These are phyloP conservation scores for Drosophila nigricruria DNA, from an alignment of 2,888 invertebrate genomes.

Conservation along the genomic window DNA sequence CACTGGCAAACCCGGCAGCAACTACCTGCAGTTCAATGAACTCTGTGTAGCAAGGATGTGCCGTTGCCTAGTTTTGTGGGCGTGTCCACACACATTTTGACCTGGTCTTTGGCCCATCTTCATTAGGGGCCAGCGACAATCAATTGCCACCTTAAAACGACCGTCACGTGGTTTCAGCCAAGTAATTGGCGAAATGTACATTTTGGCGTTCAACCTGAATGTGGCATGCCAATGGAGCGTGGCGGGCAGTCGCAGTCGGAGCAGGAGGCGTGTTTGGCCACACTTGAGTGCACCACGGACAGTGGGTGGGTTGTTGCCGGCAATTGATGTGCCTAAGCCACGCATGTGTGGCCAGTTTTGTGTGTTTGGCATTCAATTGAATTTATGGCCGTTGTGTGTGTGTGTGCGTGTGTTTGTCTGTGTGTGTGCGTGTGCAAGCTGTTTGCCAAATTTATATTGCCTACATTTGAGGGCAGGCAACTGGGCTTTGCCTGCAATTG, in stretches of 20 bases:
- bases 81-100: conserved; percentile 13
- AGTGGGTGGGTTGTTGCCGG: neutral
- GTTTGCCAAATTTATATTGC: conserved; percentile 76
- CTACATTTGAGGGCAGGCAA: conserved; percentile 64
- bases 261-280: conserved; percentile 23
- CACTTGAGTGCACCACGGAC: conserved; percentile 62
- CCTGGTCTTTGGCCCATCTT: conserved; percentile 31
- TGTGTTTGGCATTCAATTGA: conserved; percentile 62
- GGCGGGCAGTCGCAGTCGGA: conserved; percentile 11
- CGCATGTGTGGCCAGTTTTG: conserved; percentile 68
- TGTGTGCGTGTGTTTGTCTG: conserved; percentile 31
- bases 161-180: conserved; percentile 42
- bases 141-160: conserved; percentile 70
- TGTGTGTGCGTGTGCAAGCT: conserved; percentile 41
- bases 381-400: conserved; percentile 46
- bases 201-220: conserved; percentile 53
- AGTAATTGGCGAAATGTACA: conserved; percentile 74
- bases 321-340: conserved; percentile 61
- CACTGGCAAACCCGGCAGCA: conserved; percentile 53
- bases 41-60: conserved; percentile 19
- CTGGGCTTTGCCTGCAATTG: conserved; percentile 60
- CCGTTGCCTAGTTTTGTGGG: conserved; percentile 13
- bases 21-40: conserved; percentile 57
- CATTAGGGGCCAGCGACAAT: conserved; percentile 67
- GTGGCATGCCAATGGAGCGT: conserved; percentile 69